Evolutionary conservation across 2,113 vertebrate species (phyloP), one percentile per base, ranked within the genome.

Genomic region (Pterocles burchelli): DNA sequence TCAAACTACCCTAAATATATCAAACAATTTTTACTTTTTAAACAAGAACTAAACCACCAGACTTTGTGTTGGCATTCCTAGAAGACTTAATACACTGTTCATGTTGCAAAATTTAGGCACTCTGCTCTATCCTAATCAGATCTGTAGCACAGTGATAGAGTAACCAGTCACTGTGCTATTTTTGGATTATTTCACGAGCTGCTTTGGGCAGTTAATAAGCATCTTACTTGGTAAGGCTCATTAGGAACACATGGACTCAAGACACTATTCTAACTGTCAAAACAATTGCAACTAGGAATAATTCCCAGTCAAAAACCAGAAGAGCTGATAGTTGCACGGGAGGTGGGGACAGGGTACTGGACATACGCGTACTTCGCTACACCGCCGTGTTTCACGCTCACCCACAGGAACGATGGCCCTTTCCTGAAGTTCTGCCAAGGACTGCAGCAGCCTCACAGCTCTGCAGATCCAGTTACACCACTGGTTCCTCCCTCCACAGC

Each of bases 121-220:
- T 75, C 73, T 65, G 70, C 71, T 85, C 79, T 87, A 54, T 41
- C 70, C 79, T 88, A 81, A 89, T 93, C 90, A 96, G 88, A 92
- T 93, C 76, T 92, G 83, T 36, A 96, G 89, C 83, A 89, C 85
- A 96, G 92, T 28, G 36, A 95, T 38, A 97, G 94, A 93, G 84
- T 80, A 95, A 77, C 80, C 72, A 90, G 86, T 82, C 94, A 90
- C 85, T 58, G 29, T n/a, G 92, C 95, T 96, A 93, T 94, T 97
- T 97, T 90, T 31, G 62, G 87, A 96, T 79, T 83, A 89, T 85
- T 91, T 97, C 83, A 57, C 0, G 24, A 75, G 83, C 78, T 93
- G 59, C 67, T 96, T 91, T 83, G 84, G 73, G 66, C 78, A 95
- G 67, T 89, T 93, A 86, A 90, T 92, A 97, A 96, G 86, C 85